Percentiles rank a stretch among this genome's conserved stretches.
Conservation (phyloP, 1,140 invertebrate species). For the Lysiphlebus fabarum region DNA sequence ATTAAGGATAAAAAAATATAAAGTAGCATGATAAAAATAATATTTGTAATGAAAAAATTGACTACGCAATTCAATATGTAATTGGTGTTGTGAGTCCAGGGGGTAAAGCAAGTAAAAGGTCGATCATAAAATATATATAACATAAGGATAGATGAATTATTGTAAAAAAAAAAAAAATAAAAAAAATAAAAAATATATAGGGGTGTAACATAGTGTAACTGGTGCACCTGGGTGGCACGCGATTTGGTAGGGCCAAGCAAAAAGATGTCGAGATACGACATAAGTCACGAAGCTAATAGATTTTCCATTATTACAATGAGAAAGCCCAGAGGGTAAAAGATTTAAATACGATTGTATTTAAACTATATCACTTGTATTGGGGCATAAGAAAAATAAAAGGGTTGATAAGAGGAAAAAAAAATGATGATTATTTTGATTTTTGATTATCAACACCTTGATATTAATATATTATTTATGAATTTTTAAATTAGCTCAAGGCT, state of each 20-base stretch:
- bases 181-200: neutral
- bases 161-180: no score
- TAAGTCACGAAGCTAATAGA: slow-evolving; percentile 42
- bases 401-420: no score
- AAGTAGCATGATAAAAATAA: neutral
- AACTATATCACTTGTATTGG: no score
- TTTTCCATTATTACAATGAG: slow-evolving; percentile 28
- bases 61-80: slow-evolving; percentile 21
- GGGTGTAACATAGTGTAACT: slow-evolving; percentile 39
- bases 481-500: no score
- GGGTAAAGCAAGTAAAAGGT: slow-evolving; percentile 24
- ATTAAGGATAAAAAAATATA: neutral
- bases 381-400: no score
- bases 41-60: neutral
- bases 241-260: slow-evolving; percentile 41
- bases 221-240: slow-evolving; percentile 41
- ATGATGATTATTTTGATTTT: no score
- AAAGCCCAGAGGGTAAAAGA: slow-evolving; percentile 24
- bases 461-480: no score
- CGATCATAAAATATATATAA: slow-evolving; percentile 36
- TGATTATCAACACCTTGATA: no score
- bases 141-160: no score
- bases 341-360: no score
- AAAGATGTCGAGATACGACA: slow-evolving; percentile 47
- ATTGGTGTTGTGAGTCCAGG: slow-evolving; percentile 20